Evolutionary conservation across 2,797 vertebrate species (phyloP).

Genomic region (Oreonectes daqikongensis): DNA sequence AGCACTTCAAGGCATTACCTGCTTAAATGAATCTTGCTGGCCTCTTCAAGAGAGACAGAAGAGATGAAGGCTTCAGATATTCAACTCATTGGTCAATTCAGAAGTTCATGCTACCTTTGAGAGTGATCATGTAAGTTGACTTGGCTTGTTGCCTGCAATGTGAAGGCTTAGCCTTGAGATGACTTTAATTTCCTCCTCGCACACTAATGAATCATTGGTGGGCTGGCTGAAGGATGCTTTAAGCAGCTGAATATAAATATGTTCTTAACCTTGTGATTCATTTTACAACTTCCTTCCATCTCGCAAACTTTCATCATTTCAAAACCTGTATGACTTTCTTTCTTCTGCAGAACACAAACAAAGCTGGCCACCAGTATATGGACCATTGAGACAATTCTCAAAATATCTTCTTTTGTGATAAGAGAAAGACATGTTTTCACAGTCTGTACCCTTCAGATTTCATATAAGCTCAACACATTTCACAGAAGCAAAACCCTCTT

Average conservation of each 20-base stretch:
- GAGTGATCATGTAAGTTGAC: not conserved
- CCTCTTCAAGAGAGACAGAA: not conserved
- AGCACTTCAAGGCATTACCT: not conserved
- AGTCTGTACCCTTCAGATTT: slow-evolving; percentile 6
- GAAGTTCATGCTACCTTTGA: not conserved
- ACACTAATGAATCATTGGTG: not conserved
- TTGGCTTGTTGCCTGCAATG: not conserved
- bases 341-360: no score
- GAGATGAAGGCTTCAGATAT: not conserved
- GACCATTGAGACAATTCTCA: no score
- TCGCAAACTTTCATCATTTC: not conserved
- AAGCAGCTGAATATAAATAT: not conserved
- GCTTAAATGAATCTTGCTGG: not conserved
- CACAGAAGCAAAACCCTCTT: slow-evolving; percentile 16
- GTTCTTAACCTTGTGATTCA: slow-evolving; percentile 7
- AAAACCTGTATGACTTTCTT: no score
- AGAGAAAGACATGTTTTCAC: not conserved
- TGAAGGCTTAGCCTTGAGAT: slow-evolving; percentile 1
- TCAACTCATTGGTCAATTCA: not conserved
- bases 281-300: not conserved
- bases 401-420: no score
- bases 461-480: not conserved
- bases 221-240: not conserved
- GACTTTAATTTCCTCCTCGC: not conserved
- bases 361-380: no score